These are phyloP conservation scores for Campoletis sonorensis DNA, from an alignment of 1,140 invertebrate genomes.

Conservation along the genomic window DNA sequence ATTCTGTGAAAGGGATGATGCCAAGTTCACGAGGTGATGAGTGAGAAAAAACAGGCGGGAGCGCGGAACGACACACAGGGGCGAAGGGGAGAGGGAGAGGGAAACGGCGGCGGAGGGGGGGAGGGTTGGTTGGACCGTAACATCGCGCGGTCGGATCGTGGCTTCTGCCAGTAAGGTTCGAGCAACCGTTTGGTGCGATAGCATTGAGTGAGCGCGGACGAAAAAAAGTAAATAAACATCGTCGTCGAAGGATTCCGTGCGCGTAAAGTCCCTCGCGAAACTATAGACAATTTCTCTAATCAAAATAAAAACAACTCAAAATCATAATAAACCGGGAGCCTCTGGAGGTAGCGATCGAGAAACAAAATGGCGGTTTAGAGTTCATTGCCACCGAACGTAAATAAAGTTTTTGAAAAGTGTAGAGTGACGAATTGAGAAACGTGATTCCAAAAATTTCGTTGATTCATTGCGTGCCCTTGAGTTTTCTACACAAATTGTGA, in stretches of 20 bases:
- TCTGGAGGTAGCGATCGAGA: background rate
- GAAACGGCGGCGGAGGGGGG: background rate
- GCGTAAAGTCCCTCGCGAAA: background rate
- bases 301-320: background rate
- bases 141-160: background rate
- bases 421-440: background rate
- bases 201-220: conserved; percentile 15
- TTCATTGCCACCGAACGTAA: background rate
- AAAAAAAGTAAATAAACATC: background rate
- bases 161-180: conserved; percentile 35
- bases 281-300: too few relatives aligned
- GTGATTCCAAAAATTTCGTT: background rate
- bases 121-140: background rate
- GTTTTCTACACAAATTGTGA: background rate
- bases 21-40: background rate
- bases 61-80: background rate
- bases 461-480: background rate
- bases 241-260: background rate
- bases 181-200: conserved; percentile 20
- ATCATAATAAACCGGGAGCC: background rate
- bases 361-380: background rate
- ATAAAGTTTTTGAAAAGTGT: background rate
- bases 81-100: background rate
- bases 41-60: background rate
- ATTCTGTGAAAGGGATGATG: background rate